These are phyloP conservation scores for Rhodinocichla rosea DNA, from an alignment of 2,113 vertebrate genomes.

Conservation along the genomic window DNA sequence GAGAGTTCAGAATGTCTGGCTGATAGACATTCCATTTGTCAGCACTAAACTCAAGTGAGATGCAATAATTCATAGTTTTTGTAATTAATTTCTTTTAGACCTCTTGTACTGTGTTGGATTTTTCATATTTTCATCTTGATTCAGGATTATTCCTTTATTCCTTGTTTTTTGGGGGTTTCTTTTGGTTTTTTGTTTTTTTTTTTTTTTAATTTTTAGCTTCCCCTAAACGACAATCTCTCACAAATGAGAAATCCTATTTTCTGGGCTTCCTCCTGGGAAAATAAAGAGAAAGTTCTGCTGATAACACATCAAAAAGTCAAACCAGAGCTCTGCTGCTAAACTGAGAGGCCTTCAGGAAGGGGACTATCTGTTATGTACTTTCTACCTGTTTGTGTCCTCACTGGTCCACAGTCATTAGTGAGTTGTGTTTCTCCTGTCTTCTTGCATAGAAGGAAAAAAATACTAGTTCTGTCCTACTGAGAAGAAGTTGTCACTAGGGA, in stretches of 20 bases:
- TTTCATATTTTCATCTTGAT: neutral
- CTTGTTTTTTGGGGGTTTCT: neutral
- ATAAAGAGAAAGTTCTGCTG: neutral
- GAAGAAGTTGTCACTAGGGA: neutral
- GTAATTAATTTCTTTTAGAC: neutral
- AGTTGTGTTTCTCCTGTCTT: neutral
- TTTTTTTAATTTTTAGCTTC: neutral
- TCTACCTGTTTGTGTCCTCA: neutral
- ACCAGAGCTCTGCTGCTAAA: neutral
- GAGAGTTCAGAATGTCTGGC: neutral
- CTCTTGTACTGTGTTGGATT: neutral
- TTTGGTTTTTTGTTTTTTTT: too few species aligned
- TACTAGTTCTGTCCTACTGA: neutral
- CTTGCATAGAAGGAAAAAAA: neutral
- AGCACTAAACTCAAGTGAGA: neutral
- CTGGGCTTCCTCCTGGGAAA: neutral
- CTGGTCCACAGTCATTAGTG: neutral
- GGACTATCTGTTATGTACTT: neutral
- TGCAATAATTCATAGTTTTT: neutral
- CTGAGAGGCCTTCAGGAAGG: neutral
- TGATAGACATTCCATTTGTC: neutral
- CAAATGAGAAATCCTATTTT: neutral
- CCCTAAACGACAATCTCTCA: neutral
- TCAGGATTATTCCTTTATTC: neutral
- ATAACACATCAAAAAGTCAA: neutral